Conservation (phyloP, 2,888 invertebrate genomes). For the Arge pagana region DNA sequence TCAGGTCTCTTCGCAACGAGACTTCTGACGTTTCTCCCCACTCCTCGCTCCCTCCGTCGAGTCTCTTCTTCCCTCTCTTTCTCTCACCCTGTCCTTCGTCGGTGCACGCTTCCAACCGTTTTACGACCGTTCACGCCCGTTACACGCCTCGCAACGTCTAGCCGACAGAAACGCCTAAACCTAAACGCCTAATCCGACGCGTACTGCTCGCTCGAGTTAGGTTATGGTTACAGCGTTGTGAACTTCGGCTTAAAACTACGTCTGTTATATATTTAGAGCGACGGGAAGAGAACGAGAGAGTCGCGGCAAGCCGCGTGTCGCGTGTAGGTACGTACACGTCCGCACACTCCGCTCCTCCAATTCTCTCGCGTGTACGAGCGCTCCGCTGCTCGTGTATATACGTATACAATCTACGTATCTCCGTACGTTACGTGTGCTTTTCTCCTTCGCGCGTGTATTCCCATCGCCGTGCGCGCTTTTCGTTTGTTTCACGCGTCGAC, state of each 20-base stretch:
- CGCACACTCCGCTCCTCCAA: too few species aligned
- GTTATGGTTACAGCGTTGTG: background rate
- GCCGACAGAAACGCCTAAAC: background rate
- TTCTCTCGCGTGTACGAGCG: too few species aligned
- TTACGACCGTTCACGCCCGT: conserved; percentile 3
- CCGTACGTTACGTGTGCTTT: too few species aligned
- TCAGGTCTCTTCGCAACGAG: too few species aligned
- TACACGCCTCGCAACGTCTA: background rate
- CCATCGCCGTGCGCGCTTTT: too few species aligned
- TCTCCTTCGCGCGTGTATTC: too few species aligned
- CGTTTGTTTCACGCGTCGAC: too few species aligned
- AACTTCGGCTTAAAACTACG: background rate
- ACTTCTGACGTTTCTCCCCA: too few species aligned
- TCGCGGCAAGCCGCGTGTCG: background rate
- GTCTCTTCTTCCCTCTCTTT: conserved; percentile 11
- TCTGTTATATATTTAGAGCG: conserved; percentile 10
- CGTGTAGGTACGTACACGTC: background rate
- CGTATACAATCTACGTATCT: too few species aligned
- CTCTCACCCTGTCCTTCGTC: background rate
- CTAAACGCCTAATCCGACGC: conserved; percentile 1
- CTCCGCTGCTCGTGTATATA: too few species aligned
- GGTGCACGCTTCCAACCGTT: conserved; percentile 1
- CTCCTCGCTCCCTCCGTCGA: background rate
- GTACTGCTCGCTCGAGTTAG: background rate
- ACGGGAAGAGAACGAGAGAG: background rate